Percentiles rank a stretch among this genome's conserved stretches.
Evolutionary conservation across 2,888 invertebrate species (phyloP).

Genomic region (Tiliacea citrago): DNA sequence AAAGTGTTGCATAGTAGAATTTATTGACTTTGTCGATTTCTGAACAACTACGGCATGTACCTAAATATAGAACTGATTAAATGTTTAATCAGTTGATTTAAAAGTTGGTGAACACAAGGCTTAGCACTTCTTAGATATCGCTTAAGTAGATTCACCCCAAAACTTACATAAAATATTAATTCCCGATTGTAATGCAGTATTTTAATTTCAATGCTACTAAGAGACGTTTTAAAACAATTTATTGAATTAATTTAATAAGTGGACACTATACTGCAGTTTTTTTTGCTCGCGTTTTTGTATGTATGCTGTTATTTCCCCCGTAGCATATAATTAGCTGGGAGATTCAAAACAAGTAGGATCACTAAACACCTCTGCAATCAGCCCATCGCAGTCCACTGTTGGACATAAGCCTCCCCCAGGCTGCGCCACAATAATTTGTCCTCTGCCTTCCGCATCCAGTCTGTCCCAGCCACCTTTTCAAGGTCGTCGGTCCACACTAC

Average conservation of each 20-base stretch:
- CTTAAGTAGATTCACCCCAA: neutral
- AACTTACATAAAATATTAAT: neutral
- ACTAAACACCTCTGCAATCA: neutral
- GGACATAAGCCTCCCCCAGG: neutral
- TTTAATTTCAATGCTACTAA: neutral
- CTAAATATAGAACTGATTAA: no score
- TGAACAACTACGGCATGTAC: neutral
- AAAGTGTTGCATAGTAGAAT: constrained; percentile 20
- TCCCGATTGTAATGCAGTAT: neutral
- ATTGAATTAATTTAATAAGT: no score
- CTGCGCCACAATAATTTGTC: neutral
- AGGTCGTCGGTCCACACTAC: neutral
- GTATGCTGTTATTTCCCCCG: no score
- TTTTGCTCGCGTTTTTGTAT: no score
- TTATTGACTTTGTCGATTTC: neutral
- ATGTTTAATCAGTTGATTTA: no score
- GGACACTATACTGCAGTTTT: no score
- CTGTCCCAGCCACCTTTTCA: neutral
- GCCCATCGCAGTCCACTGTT: neutral
- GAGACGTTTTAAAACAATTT: no score
- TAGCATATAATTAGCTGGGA: no score
- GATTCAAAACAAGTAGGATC: neutral
- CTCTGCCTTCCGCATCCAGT: neutral
- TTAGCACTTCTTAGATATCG: neutral
- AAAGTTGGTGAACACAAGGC: no score